Evolutionary conservation across 2,113 vertebrate genomes (phyloP).

Genomic region (Petroica traversi): DNA sequence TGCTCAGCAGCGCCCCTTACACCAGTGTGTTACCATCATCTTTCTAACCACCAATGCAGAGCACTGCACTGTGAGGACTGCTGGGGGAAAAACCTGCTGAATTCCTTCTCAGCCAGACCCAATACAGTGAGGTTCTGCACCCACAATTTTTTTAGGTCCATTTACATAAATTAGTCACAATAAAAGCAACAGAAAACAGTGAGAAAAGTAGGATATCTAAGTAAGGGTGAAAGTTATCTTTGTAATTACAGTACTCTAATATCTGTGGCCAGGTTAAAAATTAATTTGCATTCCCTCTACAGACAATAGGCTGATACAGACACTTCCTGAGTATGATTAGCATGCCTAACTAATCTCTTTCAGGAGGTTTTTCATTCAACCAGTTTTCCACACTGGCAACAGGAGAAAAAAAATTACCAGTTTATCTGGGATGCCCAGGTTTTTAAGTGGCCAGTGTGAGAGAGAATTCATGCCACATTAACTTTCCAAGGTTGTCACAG

Average conservation of each 20-base stretch:
- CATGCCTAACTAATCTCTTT: neutral
- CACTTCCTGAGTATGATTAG: neutral
- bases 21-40: rapidly evolving
- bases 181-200: neutral
- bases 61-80: neutral
- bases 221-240: neutral
- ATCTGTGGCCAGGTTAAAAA: neutral
- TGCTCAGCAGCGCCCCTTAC: neutral
- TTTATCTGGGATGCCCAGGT: neutral
- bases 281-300: neutral
- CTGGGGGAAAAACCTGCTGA: rapidly evolving
- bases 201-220: neutral
- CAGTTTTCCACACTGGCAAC: neutral
- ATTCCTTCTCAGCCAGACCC: neutral
- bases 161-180: neutral
- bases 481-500: neutral
- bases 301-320: neutral
- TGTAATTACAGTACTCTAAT: neutral
- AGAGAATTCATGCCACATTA: neutral
- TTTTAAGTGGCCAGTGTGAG: neutral
- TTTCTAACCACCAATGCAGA: neutral
- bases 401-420: neutral
- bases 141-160: neutral
- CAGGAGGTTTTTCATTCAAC: neutral
- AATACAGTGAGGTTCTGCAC: neutral